Base-by-base conservation (phyloP, 1,140 invertebrate species). In the Acyrthosiphon pisum region DNA sequence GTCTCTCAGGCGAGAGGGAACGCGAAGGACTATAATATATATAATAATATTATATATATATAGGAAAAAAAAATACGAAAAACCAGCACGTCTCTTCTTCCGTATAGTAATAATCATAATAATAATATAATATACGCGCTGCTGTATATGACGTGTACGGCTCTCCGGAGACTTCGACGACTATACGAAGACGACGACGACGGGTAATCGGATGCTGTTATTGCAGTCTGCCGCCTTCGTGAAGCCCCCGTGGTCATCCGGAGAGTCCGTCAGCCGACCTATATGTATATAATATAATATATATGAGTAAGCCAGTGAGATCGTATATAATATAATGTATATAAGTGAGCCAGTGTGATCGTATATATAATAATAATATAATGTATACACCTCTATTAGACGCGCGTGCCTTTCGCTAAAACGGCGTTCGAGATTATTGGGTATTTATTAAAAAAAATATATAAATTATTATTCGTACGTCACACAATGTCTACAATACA, bases 191-290 rank as follows among this genome's bases (percentile, higher is more conserved):
- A 53, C 50, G 20, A 53, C 50, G 50, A 53, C 50, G 30, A 46
- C 44, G 84, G 44, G 84, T 86, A 86, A 86, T 86, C 84, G 84
- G 41, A 86, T 86, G 84, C 26, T 86, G 84, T 46, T 41, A 41
- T 86, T 23, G 60, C 44, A 46, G 44, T 86, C 26, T 6, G 84
- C 83, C 44, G 41, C 84, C 84, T 44, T 86, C 84, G 84, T 86
- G 84, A 86, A 86, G 41, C 84, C 84, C 84, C 84, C 44, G 84
- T 86, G 84, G 84, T 46, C 84, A 86, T 86, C 30, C 37, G 26
- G 44, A 46, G 41, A 41, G 18, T 30, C 44, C 26, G 44, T 26
- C 44, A 86, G 84, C 84, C 83, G 37, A 44, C 26, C 2, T 9
- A 3, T 8, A 9, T 41, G 41, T 44, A 37, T 37, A 22, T 86